Base-by-base conservation (phyloP, 2,113 vertebrate species). In the Corvus hawaiiensis region DNA sequence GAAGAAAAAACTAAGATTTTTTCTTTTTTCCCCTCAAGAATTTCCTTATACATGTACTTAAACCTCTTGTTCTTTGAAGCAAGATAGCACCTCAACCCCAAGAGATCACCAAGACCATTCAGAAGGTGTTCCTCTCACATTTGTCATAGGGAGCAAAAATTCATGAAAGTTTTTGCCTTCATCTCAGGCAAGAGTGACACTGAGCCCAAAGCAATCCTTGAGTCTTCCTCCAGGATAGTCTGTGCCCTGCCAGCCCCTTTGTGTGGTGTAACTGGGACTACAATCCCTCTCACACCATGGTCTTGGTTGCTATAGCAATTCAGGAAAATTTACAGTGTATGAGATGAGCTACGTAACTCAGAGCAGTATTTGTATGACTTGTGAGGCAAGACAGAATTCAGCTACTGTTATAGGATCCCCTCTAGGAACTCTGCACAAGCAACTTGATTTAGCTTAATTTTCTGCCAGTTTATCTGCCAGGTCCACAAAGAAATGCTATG, bases 1-100 rank as follows among this genome's bases (percentile, higher is more conserved):
- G n/a, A 79, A 92, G 24, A 69, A 22, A 84, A 89, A 61, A 11
- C 16, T 67, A 46, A 69, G 6, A 35, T 44, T 20, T 13, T 26
- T 18, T 30, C 19, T 33, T 7, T 24, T 4, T 0, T 1, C 7
- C 7, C 20, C 6, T 11, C 8, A 52, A 30, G 26, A 74, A 69
- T 75, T 55, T 68, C 23, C 16, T 87, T 74, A 35, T 58, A n/a
- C 21, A 59, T 9, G 6, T 78, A 27, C 43, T 95, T 66, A 94
- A 86, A 55, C 28, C 8, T 89, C 43, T 87, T 87, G 35, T n/a
- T 91, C 52, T 89, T 46, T 93, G 75, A 90, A 95, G 67, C 3
- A 75, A 68, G 67, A 64, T 10, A 86, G 69, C 19, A 54, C 27
- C 26, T 94, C 21, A 52, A 75, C 81, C 13, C 81, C 24, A 72